These are phyloP conservation scores for Peromyscus maniculatus DNA, from an alignment of 2,113 vertebrate genomes.

Conservation along the genomic window DNA sequence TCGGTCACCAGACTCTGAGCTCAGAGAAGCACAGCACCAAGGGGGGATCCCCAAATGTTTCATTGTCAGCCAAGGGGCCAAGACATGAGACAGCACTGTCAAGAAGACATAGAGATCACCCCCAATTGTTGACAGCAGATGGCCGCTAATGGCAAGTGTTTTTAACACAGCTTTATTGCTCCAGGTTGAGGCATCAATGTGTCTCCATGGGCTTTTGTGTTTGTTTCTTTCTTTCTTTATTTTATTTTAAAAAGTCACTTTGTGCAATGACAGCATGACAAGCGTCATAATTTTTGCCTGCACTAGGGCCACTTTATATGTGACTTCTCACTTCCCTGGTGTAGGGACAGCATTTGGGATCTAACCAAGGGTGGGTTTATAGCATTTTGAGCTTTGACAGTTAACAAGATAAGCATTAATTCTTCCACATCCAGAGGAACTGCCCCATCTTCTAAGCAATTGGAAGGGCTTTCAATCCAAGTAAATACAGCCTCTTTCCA, in stretches of 20 bases:
- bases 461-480: slow-evolving; percentile 71
- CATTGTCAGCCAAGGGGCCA: slow-evolving; percentile 7
- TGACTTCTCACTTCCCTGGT: slow-evolving; percentile 57
- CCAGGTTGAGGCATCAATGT: slow-evolving; percentile 82
- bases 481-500: slow-evolving; percentile 72
- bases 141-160: slow-evolving; percentile 86
- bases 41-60: slow-evolving; percentile 53
- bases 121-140: slow-evolving; percentile 84
- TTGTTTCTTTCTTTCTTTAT: slow-evolving; percentile 73
- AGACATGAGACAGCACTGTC: slow-evolving; percentile 81
- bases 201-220: slow-evolving; percentile 64
- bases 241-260: slow-evolving; percentile 84
- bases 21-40: not conserved
- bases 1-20: slow-evolving; percentile 50
- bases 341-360: slow-evolving; percentile 23
- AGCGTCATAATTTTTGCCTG: slow-evolving; percentile 69
- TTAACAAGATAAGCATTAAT: slow-evolving; percentile 46
- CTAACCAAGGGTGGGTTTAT: slow-evolving; percentile 35
- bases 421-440: slow-evolving; percentile 62
- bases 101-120: slow-evolving; percentile 85
- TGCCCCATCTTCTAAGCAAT: slow-evolving; percentile 58
- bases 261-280: slow-evolving; percentile 83
- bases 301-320: slow-evolving; percentile 28
- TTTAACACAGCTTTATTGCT: slow-evolving; percentile 85
- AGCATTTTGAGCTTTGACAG: slow-evolving; percentile 70